Evolutionary conservation across 2,797 vertebrate genomes (phyloP), one percentile per base, ranked within the genome.

Genomic region (Rhinoraja longicauda): DNA sequence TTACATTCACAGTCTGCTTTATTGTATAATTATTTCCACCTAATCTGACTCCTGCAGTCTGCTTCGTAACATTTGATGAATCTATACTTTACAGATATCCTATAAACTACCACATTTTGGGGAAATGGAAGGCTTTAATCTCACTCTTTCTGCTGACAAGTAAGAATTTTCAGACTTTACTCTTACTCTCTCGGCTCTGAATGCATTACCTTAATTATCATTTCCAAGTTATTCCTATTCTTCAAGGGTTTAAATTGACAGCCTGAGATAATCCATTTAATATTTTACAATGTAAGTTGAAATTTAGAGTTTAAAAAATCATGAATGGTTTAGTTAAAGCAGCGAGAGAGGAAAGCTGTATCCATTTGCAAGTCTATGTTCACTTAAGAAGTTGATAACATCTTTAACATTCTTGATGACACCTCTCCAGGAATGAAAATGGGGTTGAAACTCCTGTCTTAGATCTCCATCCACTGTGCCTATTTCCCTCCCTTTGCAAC

Each of bases 31-130:
- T 88, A 67, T 32, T 67, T 36, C 84, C 59, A 36, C 6, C 64
- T 10, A 67, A 88, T 67, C 5, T 67, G 32, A 67, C 21, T 88
- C 62, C 17, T 67, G 32, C n/a, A 21, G 59, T 36, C 84, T 67
- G 62, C 15, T 88, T 88, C 59, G 64, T 67, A 67, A 88, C 17
- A 32, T 88, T 88, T 67, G 19, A 64, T 36, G 21, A 70, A 88
- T 67, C 62, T 64, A 62, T 88, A 88, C 36, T 67, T 67, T 67
- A 88, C 84, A 88, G n/a, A 9, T 88, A 67, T 67, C 84, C 32
- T 67, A 59, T 64, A 36, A 88, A 67, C 64, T 32, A 21, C 32
- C n/a, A 64, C n/a, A 64, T 32, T 77, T 67, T n/a, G 19, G 84
- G 84, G 29, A 88, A 19, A 8, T 21, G 84, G 5, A 88, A 21